Conservation (phyloP, 92 coral and sea anemone genomes). For the Parazoanthus atlanticus region DNA sequence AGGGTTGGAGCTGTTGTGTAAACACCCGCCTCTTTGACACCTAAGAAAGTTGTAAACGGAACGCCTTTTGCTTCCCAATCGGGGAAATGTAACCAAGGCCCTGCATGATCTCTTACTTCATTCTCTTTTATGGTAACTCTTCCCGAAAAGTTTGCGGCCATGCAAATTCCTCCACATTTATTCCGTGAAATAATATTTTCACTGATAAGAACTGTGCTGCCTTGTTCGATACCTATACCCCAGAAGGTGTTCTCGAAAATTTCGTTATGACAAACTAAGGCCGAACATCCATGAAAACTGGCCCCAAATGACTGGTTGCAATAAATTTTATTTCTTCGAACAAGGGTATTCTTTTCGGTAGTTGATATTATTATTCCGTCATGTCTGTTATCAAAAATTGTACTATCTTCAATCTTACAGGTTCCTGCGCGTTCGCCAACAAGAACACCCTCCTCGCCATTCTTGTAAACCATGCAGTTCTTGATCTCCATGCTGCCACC, state of each 20-base stretch:
- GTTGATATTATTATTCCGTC: conserved; percentile 68
- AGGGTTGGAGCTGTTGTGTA: conserved; percentile 46
- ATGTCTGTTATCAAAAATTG: conserved; percentile 53
- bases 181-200: conserved; percentile 58
- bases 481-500: conserved; percentile 44
- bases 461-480: conserved; percentile 62
- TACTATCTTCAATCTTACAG: conserved; percentile 53
- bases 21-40: not conserved
- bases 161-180: conserved; percentile 72
- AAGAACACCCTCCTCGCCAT: conserved; percentile 69
- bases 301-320: conserved; percentile 30
- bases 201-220: conserved; percentile 42
- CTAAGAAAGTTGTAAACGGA: not conserved
- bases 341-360: not conserved
- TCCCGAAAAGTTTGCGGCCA: conserved; percentile 51
- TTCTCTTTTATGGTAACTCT: conserved; percentile 47
- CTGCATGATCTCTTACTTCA: conserved; percentile 58
- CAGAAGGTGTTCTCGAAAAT: conserved; percentile 67
- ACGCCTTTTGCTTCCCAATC: not conserved
- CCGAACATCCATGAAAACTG: conserved; percentile 21
- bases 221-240: conserved; percentile 52
- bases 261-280: conserved; percentile 33
- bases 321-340: conserved; percentile 25
- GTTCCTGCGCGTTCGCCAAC: conserved; percentile 64
- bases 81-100: conserved; percentile 59